Conservation (phyloP, 2,113 vertebrate species). For the Microcebus jonahi region DNA sequence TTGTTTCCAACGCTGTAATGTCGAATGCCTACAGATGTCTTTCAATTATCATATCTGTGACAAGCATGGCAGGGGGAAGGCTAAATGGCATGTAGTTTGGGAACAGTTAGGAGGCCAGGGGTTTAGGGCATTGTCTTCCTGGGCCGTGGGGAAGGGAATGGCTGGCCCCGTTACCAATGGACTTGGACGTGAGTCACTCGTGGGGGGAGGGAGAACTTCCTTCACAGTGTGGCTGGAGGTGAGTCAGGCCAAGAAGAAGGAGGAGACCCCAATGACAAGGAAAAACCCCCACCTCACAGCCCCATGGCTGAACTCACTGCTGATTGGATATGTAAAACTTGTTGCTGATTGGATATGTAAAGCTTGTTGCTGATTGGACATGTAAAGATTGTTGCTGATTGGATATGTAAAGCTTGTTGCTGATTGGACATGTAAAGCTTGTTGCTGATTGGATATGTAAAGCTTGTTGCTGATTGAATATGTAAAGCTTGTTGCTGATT, state of each 20-base stretch:
- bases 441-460: too few species aligned
- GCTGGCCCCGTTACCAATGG: not conserved
- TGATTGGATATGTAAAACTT: too few species aligned
- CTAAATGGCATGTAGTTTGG: not conserved
- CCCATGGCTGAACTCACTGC: too few species aligned
- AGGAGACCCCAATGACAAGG: not conserved
- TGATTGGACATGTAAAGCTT: too few species aligned
- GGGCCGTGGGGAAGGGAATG: not conserved
- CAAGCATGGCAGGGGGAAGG: not conserved
- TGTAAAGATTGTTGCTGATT: too few species aligned
- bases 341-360: too few species aligned
- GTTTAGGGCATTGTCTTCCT: not conserved
- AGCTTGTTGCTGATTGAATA: too few species aligned
- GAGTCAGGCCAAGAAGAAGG: not conserved
- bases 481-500: too few species aligned
- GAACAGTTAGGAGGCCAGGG: not conserved
- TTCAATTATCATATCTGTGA: not conserved
- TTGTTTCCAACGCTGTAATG: not conserved
- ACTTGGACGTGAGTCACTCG: not conserved
- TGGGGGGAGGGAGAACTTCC: not conserved
- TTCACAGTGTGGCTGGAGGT: not conserved
- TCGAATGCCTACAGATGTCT: not conserved
- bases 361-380: too few species aligned
- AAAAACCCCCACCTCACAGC: too few species aligned
- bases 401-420: too few species aligned